Percentiles rank a stretch among this genome's conserved stretches.
phyloP scores from a whole-genome alignment of 2,113 vertebrate species.

The Lutjanus erythropterus region DNA sequence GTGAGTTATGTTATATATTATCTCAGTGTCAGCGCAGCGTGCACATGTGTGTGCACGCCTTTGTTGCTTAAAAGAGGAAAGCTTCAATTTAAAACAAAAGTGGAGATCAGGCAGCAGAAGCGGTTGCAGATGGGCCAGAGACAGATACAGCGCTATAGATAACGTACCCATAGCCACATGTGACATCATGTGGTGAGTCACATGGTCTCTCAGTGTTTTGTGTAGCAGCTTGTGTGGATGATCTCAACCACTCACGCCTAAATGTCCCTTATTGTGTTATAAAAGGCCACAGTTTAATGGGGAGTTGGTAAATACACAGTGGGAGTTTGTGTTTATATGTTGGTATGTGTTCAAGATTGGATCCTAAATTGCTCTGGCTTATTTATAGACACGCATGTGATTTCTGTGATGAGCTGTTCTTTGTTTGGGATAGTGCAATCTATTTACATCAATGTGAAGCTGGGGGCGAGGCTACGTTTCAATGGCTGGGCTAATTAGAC shows the following conservation, averaged over 20 bases:
- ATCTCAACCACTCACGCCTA: constrained; percentile 3
- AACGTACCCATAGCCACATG: constrained; percentile 35
- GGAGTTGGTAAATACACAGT: background rate
- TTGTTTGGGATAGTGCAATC: background rate
- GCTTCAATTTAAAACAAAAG: constrained; percentile 10
- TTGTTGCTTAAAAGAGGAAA: constrained; percentile 15
- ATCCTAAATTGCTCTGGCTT: background rate
- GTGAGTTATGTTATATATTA: background rate
- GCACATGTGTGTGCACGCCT: background rate
- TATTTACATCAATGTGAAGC: background rate
- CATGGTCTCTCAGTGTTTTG: constrained; percentile 10
- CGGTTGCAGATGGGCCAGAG: constrained; percentile 22
- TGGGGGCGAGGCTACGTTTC: background rate
- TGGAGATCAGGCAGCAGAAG: background rate
- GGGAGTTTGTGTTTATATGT: background rate
- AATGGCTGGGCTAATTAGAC: constrained; percentile 41
- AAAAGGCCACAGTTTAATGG: constrained; percentile 2
- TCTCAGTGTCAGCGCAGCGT: background rate
- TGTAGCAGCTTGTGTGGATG: background rate
- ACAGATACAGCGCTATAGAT: constrained; percentile 23
- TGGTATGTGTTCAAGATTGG: background rate
- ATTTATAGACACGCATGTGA: background rate
- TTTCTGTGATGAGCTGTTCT: background rate
- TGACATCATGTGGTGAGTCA: constrained; percentile 40
- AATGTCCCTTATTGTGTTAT: constrained; percentile 7